Conservation (phyloP, 2,888 invertebrate species). For the Cylloceria caligata region DNA sequence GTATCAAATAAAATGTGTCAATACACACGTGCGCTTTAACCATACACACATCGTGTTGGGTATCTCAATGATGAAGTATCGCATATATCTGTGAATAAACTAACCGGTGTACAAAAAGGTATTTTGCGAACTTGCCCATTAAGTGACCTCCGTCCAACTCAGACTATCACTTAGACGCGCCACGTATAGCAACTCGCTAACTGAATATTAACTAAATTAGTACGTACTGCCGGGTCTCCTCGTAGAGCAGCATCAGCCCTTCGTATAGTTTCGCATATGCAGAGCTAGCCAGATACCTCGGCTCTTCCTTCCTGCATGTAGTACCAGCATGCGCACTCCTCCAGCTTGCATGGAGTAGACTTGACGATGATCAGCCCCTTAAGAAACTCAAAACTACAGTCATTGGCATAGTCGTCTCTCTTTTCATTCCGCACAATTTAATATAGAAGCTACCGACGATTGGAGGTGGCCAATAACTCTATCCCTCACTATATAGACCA, state of each 20-base stretch:
- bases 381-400: neutral
- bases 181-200: conserved; percentile 70
- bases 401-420: neutral
- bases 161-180: conserved; percentile 74
- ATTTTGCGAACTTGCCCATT: conserved; percentile 67
- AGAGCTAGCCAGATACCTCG: neutral
- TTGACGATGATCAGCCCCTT: neutral
- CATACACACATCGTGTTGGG: no score
- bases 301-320: neutral
- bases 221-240: conserved; percentile 56
- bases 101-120: conserved; percentile 21
- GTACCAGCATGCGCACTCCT: neutral
- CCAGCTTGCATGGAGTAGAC: neutral
- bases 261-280: conserved; percentile 1
- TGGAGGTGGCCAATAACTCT: neutral
- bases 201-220: conserved; percentile 76
- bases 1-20: neutral
- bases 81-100: conserved; percentile 22
- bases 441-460: neutral
- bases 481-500: neutral
- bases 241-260: conserved; percentile 42
- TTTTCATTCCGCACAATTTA: conserved; percentile 38
- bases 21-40: neutral
- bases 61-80: neutral
- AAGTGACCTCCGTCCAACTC: conserved; percentile 72